Base-by-base conservation (phyloP, 1,140 invertebrate genomes). In the Pseudobourletiella spinata region DNA sequence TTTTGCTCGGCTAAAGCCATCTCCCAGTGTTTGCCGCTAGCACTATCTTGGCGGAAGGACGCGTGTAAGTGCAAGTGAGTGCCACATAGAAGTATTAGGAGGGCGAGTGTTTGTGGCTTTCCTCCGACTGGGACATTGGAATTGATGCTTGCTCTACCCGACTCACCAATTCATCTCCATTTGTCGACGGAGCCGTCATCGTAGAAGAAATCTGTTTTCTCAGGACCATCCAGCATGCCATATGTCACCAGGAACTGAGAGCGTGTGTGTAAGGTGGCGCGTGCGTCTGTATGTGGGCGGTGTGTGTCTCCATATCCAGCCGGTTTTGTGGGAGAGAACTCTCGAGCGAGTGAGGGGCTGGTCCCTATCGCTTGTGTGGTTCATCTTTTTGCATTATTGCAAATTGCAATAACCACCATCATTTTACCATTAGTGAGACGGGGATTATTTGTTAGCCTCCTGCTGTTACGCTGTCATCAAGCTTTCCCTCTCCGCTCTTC, bases 41-140 rank as follows among this genome's bases (percentile, higher is more conserved):
- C 8, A 11, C 8, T 39, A 39, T 39, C 8, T 39, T 11, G 35
- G 8, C 8, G n/a, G n/a, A n/a, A n/a, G n/a, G n/a, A n/a, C n/a
- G n/a, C n/a, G n/a, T n/a, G n/a, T n/a, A n/a, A n/a, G n/a, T n/a
- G n/a, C n/a, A n/a, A n/a, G n/a, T n/a, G n/a, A n/a, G n/a, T n/a
- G n/a, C 44, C 22, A 4, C 44, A 46, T 46, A 46, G 6, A 46
- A 8, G 6, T 46, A 46, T 20, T 18, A 8, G 22, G 18, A 46
- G 18, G 44, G 15, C 18, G 8, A 46, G 44, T 46, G 44, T 14
- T 18, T 8, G 6, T 20, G 8, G n/a, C n/a, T n/a, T n/a, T n/a
- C n/a, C n/a, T n/a, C n/a, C n/a, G n/a, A n/a, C n/a, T n/a, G 44
- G 44, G 44, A 46, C 44, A 46, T 46, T 46, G 44, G 44, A 46